phyloP scores from a whole-genome alignment of 2,113 vertebrate genomes.

The Microcebus murinus region DNA sequence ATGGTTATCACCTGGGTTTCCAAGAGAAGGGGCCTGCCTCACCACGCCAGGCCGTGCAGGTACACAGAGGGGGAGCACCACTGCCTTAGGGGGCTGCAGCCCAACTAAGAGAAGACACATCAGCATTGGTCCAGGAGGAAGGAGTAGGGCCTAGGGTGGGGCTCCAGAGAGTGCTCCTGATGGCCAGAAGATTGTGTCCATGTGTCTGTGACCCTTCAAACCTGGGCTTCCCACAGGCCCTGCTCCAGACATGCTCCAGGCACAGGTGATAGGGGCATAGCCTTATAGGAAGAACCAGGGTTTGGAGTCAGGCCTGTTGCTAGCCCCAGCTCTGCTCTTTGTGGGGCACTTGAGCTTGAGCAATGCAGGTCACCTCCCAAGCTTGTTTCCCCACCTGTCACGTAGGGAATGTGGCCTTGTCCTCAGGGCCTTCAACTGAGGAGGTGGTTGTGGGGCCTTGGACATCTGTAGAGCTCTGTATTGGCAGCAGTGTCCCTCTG shows the following conservation, averaged over 20 bases:
- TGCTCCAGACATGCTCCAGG: not conserved
- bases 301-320: not conserved
- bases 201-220: not conserved
- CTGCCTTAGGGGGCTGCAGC: not conserved
- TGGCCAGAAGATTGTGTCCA: not conserved
- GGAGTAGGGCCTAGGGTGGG: not conserved
- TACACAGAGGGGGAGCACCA: no score
- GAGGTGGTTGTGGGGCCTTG: not conserved
- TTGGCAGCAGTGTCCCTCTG: accelerated
- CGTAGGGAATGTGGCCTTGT: accelerated
- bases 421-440: not conserved
- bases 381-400: not conserved
- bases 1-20: not conserved
- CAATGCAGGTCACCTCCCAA: not conserved
- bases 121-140: not conserved
- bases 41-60: accelerated
- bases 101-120: not conserved
- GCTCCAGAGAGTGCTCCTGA: not conserved
- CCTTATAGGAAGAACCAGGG: not conserved
- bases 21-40: not conserved
- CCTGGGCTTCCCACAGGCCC: not conserved
- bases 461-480: not conserved
- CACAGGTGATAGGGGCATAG: no score
- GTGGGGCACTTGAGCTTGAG: not conserved
- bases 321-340: not conserved